Conservation (phyloP, 2,113 vertebrate species). For the Conger conger region DNA sequence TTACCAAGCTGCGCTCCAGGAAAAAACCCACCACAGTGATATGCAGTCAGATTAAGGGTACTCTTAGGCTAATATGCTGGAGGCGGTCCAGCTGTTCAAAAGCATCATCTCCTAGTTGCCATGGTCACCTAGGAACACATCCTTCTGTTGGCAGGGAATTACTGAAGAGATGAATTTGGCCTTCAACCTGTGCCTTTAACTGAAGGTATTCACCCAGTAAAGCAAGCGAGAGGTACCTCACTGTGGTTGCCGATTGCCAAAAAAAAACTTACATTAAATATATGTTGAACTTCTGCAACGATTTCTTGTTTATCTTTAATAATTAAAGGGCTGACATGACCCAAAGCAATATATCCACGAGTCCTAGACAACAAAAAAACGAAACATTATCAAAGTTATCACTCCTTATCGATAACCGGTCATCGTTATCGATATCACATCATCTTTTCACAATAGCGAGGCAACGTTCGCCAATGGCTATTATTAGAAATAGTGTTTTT, state of each 20-base stretch:
- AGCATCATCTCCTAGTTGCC: conserved; percentile 18
- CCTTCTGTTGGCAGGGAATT: conserved; percentile 13
- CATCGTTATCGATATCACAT: background rate
- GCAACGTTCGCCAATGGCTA: conserved; percentile 9
- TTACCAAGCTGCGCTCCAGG: background rate
- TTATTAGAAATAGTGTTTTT: conserved; percentile 49
- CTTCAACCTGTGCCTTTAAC: background rate
- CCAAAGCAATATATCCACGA: background rate
- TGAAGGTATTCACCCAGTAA: conserved; percentile 18
- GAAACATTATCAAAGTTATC: background rate
- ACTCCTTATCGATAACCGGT: background rate
- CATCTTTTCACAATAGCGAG: background rate
- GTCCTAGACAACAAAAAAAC: background rate
- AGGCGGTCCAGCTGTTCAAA: conserved; percentile 14
- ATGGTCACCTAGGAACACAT: conserved; percentile 16
- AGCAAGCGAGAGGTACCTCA: background rate
- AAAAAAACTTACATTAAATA: background rate
- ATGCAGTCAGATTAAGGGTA: conserved; percentile 21
- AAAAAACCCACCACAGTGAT: background rate
- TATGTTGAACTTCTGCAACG: background rate
- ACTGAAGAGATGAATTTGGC: conserved; percentile 10
- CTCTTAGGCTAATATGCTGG: conserved; percentile 22
- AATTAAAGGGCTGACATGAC: background rate
- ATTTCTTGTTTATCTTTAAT: no score
- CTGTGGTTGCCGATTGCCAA: background rate